phyloP scores from a whole-genome alignment of 2,113 vertebrate species.

The Gopherus flavomarginatus region DNA sequence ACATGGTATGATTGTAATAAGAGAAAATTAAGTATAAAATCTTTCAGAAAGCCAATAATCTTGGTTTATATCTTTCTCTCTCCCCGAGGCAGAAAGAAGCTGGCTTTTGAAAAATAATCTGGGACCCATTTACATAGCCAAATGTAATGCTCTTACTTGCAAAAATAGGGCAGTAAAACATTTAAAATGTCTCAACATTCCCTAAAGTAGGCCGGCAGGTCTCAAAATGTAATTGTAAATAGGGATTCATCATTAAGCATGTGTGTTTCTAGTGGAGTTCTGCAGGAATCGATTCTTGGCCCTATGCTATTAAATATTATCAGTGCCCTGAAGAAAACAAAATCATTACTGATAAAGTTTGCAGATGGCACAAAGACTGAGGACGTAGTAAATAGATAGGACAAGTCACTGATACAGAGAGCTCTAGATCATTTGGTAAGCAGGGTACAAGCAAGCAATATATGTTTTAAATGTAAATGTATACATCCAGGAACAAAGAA shows the following conservation, averaged over 20 bases:
- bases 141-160: conserved; percentile 59
- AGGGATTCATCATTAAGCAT: background rate
- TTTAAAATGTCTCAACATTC: conserved; percentile 57
- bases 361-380: background rate
- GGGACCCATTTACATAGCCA: conserved; percentile 61
- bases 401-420: background rate
- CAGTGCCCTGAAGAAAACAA: background rate
- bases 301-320: background rate
- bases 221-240: background rate
- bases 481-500: background rate
- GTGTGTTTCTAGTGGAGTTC: background rate
- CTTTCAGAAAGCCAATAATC: conserved; percentile 72
- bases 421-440: background rate
- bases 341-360: background rate
- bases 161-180: conserved; percentile 57
- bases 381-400: background rate
- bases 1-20: conserved; percentile 62
- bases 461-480: background rate
- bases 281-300: background rate
- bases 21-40: conserved; percentile 73
- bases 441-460: background rate
- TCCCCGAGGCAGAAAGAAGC: conserved; percentile 67
- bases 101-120: conserved; percentile 64
- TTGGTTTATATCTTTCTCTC: conserved; percentile 69
- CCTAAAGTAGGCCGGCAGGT: background rate